Percentiles rank a stretch among this genome's conserved stretches.
These are phyloP conservation scores for Anolis sagrei DNA, from an alignment of 2,113 vertebrate genomes.

Conservation along the genomic window DNA sequence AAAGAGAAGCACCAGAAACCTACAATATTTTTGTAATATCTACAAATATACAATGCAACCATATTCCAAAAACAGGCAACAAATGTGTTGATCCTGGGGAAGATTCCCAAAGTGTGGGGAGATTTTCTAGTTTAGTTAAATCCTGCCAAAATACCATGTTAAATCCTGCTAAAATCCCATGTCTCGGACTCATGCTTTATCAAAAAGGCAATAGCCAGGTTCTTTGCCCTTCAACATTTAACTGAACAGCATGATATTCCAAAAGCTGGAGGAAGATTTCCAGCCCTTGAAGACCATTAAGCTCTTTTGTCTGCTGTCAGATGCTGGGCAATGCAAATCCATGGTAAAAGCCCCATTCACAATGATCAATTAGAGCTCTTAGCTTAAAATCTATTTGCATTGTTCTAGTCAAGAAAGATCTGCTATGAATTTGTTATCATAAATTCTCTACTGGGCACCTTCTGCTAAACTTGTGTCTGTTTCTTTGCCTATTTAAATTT, in stretches of 20 bases:
- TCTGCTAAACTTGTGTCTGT: background rate
- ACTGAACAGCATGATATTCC: background rate
- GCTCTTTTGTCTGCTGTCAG: background rate
- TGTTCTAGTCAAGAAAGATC: conserved; percentile 15
- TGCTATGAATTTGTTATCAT: conserved; percentile 18
- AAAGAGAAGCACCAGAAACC: background rate
- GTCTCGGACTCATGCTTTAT: too few relatives aligned
- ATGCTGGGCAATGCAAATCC: background rate
- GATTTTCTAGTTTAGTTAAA: background rate
- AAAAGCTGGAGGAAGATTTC: background rate
- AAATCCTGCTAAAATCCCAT: background rate
- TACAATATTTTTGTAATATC: background rate
- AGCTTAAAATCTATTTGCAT: conserved; percentile 18
- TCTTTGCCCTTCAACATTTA: background rate
- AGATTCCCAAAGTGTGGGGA: background rate
- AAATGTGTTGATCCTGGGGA: background rate
- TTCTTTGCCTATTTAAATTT: conserved; percentile 3
- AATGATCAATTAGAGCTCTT: conserved; percentile 8
- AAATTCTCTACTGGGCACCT: background rate
- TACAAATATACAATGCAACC: background rate
- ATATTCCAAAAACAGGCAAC: background rate
- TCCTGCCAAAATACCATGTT: background rate
- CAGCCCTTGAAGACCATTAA: background rate
- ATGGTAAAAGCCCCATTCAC: background rate
- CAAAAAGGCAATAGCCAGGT: background rate